phyloP scores from a whole-genome alignment of 2,888 invertebrate genomes.

The Scaptomyza flava region DNA sequence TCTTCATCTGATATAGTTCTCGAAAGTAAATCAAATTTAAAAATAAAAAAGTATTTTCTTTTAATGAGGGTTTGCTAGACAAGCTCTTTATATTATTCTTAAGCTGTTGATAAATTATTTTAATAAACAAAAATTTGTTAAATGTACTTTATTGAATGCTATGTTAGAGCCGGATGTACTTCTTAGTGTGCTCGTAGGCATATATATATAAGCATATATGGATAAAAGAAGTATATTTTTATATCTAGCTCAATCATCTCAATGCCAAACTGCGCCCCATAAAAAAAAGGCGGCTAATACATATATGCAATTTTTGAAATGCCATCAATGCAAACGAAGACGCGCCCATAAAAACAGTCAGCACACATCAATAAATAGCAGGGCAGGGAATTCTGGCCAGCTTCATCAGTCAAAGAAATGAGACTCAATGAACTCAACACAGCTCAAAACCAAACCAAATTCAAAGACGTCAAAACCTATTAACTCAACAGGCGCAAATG shows the following conservation, averaged over 20 bases:
- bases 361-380: constrained; percentile 42
- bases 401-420: constrained; percentile 56
- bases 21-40: no score
- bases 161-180: no score
- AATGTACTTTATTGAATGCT: background rate
- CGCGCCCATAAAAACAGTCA: constrained; percentile 70
- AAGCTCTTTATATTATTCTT: no score
- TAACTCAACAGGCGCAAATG: constrained; percentile 31
- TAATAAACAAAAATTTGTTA: background rate
- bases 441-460: constrained; percentile 3
- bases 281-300: constrained; percentile 25
- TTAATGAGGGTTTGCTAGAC: no score
- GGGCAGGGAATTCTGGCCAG: constrained; percentile 38
- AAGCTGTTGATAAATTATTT: no score
- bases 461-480: constrained; percentile 62
- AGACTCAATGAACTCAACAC: constrained; percentile 46
- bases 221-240: no score
- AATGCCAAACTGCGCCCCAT: constrained; percentile 55
- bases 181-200: no score
- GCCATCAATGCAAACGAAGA: constrained; percentile 66
- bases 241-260: constrained; percentile 4
- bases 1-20: no score
- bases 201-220: no score
- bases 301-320: constrained; percentile 57
- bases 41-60: no score